These are phyloP conservation scores for Porites australiensis DNA, from an alignment of 64 coral and sea anemone species.

Conservation along the genomic window DNA sequence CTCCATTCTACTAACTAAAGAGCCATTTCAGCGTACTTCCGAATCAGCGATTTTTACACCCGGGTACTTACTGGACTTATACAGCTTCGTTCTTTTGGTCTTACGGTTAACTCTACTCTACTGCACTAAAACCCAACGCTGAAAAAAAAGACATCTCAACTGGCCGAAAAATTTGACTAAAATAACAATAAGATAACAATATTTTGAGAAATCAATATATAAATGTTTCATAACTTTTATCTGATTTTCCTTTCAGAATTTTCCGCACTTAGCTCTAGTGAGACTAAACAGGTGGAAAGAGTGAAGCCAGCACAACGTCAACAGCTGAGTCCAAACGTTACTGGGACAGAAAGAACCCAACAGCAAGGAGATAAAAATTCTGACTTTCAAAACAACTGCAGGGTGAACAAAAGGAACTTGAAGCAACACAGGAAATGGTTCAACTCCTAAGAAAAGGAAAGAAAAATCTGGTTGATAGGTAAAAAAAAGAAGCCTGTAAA, in stretches of 20 bases:
- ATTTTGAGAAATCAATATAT: background rate
- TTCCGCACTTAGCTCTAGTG: slow-evolving; percentile 46
- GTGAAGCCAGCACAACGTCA: background rate
- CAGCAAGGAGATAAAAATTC: background rate
- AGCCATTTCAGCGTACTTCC: too few species aligned
- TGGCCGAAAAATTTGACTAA: too few species aligned
- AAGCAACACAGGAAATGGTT: slow-evolving; percentile 74
- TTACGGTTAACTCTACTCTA: too few species aligned
- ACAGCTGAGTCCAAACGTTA: background rate
- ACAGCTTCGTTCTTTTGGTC: too few species aligned
- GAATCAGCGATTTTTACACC: too few species aligned
- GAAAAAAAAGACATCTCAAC: too few species aligned
- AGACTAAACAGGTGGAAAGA: background rate
- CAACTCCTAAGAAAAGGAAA: slow-evolving; percentile 73
- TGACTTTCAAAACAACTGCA: slow-evolving; percentile 48
- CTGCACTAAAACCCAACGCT: too few species aligned
- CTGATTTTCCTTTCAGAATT: slow-evolving; percentile 46
- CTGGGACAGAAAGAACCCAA: background rate
- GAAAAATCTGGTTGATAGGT: slow-evolving; percentile 81
- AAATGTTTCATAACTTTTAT: background rate
- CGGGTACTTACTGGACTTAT: too few species aligned
- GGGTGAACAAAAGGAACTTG: slow-evolving; percentile 76
- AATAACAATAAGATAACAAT: too few species aligned
- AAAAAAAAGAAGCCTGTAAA: slow-evolving; percentile 6
- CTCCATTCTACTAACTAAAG: too few species aligned